Base-by-base conservation (phyloP, 2,113 vertebrate species). In the Chaenocephalus aceratus region DNA sequence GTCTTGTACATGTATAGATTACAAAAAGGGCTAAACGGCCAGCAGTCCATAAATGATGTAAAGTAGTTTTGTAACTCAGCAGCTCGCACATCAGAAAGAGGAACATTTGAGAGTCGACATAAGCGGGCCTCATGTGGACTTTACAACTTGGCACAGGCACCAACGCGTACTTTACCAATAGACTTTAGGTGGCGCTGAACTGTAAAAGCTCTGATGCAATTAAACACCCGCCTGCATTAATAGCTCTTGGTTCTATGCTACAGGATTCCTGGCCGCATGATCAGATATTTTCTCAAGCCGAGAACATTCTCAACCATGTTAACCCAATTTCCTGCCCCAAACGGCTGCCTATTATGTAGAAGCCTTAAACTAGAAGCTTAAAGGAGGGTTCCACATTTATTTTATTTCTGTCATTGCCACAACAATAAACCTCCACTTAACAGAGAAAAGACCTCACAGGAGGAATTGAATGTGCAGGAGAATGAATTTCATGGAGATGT, bases 101-200 rank as follows among this genome's bases (percentile, higher is more conserved):
- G 73, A 89, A 91, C 90, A 86, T 48, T 41, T 85, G 67, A 49
- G 80, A 85, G 72, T 87, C 41, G 30, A 76, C 64, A 61, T 56
- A 79, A 82, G 59, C 1, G 60, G 86, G 72, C 82, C 84, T 87
- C 80, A 83, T 81, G 84, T 56, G 56, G 73, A 75, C 80, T 91
- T 91, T 86, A 88, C 75, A 67, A 79, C 88, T 81, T 92, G 90
- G 90, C 92, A 88, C 69, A 23, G 16, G 65, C 66, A 36, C 62
- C 53, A 18, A 59, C n/a, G 1, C n/a, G 48, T 56, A 81, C 76
- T 82, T 79, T 41, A 84, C 77, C 86, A 75, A 83, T 62, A 69
- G 66, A 82, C 66, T 86, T 87, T 53, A 72, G 74, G 79, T 91
- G 72, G 76, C 23, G 23, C 68, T 86, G n/a, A 73, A 87, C 72